Base-by-base conservation (phyloP, 1,140 invertebrate species). In the Drosophila tsacasi region DNA sequence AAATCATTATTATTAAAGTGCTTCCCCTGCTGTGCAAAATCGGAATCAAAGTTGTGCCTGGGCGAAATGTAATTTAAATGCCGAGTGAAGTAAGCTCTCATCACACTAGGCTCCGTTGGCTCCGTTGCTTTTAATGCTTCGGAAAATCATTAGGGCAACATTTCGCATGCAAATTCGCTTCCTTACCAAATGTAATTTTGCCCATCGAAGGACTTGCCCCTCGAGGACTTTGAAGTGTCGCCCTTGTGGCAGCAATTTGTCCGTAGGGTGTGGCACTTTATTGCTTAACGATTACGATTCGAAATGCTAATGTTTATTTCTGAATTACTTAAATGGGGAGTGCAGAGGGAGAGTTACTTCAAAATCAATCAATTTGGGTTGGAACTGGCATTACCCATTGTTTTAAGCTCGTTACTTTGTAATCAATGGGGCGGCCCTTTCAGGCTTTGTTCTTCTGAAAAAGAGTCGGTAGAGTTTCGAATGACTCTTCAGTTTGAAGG, bases 1-100 rank as follows among this genome's bases (percentile, higher is more conserved):
- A 52, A 73, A 74, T 61, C 64, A 71, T 72, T 74, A 74, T 74
- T 74, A 74, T 74, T 74, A 73, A 74, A 73, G 71, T 55, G 49
- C 67, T 44, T 12, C 17, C 25, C 37, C 19, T 35, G 50, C 50
- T 54, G 47, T 19, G 4, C 13, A 19, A 12, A 52, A 32, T 55
- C 9, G 15, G 49, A 73, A 61, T 73, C 68, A 74, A 61, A 61
- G 55, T 52, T 49, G 35, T 13, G 27, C 25, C 39, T 35, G 8
- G n/a, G 25, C 17, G 39, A 73, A 73, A 73, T 74, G 69, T 61
- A 74, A 74, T 74, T 74, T 73, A 73, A 74, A 72, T 73, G 49
- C 54, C 37, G 47, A 73, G 46, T 37, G 54, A 61, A 74, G 27
- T 73, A 73, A 73, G 68, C 68, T 42, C 35, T 25, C 27, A 73